Evolutionary conservation across 2,797 vertebrate genomes (phyloP), one percentile per base, ranked within the genome.

Genomic region (Trachurus trachurus): DNA sequence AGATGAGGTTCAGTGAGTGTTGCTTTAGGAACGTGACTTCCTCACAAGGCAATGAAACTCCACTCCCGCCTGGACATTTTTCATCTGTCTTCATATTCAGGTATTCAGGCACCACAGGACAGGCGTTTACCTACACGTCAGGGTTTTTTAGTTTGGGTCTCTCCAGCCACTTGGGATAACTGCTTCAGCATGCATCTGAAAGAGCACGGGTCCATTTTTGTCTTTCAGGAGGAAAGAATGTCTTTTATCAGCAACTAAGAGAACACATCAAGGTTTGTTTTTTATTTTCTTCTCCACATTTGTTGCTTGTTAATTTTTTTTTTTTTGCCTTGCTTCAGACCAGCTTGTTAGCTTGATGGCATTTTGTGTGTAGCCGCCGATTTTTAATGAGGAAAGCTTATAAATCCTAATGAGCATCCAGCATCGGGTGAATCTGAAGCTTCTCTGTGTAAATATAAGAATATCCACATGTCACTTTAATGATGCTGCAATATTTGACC

Each of bases 31-130:
- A 82, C 78, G 31, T 58, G 70, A 89, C 87, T 88, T 89, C 87
- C 89, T 85, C 88, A 87, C 86, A 89, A 91, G 86, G 88, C 78
- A 79, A 69, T 85, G 68, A 74, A 82, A 53, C 84, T 74, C 45
- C 15, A 1, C 76, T 79, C 31, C 56, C 19, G 78, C 34, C 57
- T 60, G 87, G 78, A 83, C 68, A 31, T 86, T 79, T 84, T 82
- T 90, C 87, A 88, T 87, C 76, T 63, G 74, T 81, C 59, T 69
- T 87, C 79, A 66, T 50, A 11, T 85, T 74, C 47, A 75, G 83
- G 71, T 88, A 81, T 86, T 82, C 74, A 39, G 47, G n/a, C 57
- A 9, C 52, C 2, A 11, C 64, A 11, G 60, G 72, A 67, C 67
- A 39, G 5, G 7, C 63, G 76, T 60, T 9, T 19, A 34, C 63